Evolutionary conservation across 1,140 invertebrate genomes (phyloP).

Genomic region (Dreissena polymorpha): DNA sequence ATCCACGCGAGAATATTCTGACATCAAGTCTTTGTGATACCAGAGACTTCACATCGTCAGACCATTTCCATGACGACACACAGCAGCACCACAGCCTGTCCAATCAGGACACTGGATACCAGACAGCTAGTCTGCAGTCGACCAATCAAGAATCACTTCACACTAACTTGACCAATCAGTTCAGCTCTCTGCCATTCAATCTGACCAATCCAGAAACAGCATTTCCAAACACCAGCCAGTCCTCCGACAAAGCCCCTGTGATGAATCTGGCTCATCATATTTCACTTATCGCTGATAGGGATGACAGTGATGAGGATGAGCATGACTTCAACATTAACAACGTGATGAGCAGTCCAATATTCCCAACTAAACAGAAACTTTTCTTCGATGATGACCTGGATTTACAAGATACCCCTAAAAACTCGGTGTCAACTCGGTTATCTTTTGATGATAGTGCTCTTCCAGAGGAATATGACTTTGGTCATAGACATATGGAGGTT

Average conservation of each 20-base stretch:
- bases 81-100: constrained; percentile 35
- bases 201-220: constrained; percentile 51
- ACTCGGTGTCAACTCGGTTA: neutral
- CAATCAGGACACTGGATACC: constrained; percentile 69
- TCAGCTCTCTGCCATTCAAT: constrained; percentile 56
- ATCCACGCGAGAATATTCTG: constrained; percentile 57
- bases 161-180: constrained; percentile 65
- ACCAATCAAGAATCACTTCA: constrained; percentile 64
- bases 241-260: neutral
- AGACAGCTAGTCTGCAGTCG: constrained; percentile 65
- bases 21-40: constrained; percentile 61
- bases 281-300: constrained; percentile 12
- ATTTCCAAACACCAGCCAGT: constrained; percentile 10
- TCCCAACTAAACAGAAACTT: constrained; percentile 34
- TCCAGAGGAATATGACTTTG: constrained; percentile 29
- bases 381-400: constrained; percentile 37
- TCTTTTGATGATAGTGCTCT: constrained; percentile 51
- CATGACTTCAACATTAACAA: constrained; percentile 1
- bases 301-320: constrained; percentile 7
- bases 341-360: constrained; percentile 15
- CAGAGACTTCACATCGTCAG: constrained; percentile 56
- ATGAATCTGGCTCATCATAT: constrained; percentile 36
- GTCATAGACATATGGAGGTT: constrained; percentile 26
- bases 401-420: constrained; percentile 35
- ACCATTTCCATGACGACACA: constrained; percentile 57